Evolutionary conservation across 1,140 invertebrate species (phyloP).

Genomic region (Megalopta genalis): DNA sequence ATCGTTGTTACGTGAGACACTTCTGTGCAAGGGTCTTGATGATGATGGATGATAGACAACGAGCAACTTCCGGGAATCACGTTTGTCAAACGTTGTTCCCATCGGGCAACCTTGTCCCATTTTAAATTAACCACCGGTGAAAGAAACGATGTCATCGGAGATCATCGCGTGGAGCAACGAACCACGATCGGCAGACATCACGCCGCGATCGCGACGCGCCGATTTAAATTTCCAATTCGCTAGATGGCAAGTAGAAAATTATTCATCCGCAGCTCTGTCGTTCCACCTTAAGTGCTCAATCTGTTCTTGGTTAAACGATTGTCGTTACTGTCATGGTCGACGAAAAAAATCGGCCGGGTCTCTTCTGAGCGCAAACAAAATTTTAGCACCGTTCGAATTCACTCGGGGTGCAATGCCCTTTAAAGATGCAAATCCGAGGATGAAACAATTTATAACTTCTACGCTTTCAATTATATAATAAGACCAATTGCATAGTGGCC

Average conservation of each 20-base stretch:
- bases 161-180: constrained; percentile 26
- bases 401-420: constrained; percentile 25
- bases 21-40: constrained; percentile 67
- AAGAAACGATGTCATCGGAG: constrained; percentile 35
- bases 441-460: constrained; percentile 47
- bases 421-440: constrained; percentile 17
- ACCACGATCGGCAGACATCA: constrained; percentile 4
- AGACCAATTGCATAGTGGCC: constrained; percentile 36
- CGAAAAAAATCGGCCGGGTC: neutral
- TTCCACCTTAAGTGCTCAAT: constrained; percentile 23
- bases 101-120: constrained; percentile 73
- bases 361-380: neutral
- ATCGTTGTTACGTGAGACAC: constrained; percentile 58
- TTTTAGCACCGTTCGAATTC: neutral
- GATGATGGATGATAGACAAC: constrained; percentile 75
- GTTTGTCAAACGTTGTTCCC: constrained; percentile 67
- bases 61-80: constrained; percentile 75
- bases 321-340: neutral
- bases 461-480: constrained; percentile 42
- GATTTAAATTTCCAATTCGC: constrained; percentile 30
- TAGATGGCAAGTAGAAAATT: constrained; percentile 19
- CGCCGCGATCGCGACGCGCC: neutral
- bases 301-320: neutral
- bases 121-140: constrained; percentile 55
- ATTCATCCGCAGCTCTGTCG: constrained; percentile 26